Evolutionary conservation across 1,140 invertebrate genomes (phyloP).

Genomic region (Triops cancriformis): DNA sequence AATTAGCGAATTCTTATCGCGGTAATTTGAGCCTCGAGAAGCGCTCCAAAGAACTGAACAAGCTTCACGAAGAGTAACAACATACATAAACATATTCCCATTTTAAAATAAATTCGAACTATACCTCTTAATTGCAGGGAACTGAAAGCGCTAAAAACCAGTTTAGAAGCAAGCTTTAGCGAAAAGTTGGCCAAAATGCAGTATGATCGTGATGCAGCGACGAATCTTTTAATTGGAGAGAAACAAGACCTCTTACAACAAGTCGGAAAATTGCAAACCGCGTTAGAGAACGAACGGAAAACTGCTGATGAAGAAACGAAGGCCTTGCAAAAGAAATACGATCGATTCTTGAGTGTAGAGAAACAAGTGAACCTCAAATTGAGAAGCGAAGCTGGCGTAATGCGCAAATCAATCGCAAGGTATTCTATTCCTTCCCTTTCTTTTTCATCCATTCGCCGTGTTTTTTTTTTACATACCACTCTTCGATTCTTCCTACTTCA

Average conservation of each 20-base stretch:
- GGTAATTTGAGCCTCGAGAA: slow-evolving; percentile 1
- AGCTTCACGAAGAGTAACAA: slow-evolving; percentile 11
- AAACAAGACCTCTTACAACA: neutral
- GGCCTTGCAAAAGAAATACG: slow-evolving; percentile 18
- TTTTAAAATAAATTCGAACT: too few relatives aligned
- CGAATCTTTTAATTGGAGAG: neutral
- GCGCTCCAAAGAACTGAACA: neutral
- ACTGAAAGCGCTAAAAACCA: neutral
- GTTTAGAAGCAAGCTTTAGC: neutral
- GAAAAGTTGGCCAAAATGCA: neutral
- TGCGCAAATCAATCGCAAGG: slow-evolving; percentile 23
- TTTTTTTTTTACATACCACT: too few relatives aligned
- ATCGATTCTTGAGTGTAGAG: slow-evolving; percentile 14
- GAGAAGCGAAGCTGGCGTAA: slow-evolving; percentile 21
- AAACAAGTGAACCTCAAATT: slow-evolving; percentile 25
- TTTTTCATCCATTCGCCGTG: too few relatives aligned
- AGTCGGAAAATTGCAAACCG: slow-evolving; percentile 3
- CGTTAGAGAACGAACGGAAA: slow-evolving; percentile 4
- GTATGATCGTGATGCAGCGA: neutral
- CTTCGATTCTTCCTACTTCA: too few relatives aligned
- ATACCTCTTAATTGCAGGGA: neutral
- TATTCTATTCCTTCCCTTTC: neutral
- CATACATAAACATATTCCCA: neutral
- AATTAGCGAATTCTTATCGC: slow-evolving; percentile 21
- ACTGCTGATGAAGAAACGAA: slow-evolving; percentile 19